A percentile compares a stretch with the other conserved stretches of the same genome.
These are phyloP conservation scores for Polyergus mexicanus DNA, from an alignment of 1,140 invertebrate genomes.

Conservation along the genomic window DNA sequence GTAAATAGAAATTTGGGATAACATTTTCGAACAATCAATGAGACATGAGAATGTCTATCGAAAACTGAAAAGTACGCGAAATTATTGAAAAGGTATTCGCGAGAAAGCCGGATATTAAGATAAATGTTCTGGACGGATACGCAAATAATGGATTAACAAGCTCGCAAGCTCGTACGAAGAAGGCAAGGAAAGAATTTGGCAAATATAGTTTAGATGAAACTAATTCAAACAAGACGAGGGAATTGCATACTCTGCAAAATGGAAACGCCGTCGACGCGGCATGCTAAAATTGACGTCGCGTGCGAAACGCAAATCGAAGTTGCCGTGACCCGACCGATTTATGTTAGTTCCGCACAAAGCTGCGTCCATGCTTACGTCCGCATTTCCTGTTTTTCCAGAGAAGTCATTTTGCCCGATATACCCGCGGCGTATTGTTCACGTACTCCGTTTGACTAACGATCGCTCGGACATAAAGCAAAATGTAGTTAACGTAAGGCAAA, in stretches of 20 bases:
- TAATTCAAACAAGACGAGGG: not conserved
- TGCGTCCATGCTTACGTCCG: not conserved
- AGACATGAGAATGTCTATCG: no score
- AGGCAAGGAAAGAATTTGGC: not conserved
- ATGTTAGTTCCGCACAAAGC: constrained; percentile 7
- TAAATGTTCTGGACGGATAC: not conserved
- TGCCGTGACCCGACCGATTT: not conserved
- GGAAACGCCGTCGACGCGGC: not conserved
- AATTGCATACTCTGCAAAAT: constrained; percentile 4
- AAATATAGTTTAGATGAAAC: constrained; percentile 37
- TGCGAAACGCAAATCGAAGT: not conserved
- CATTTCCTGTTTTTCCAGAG: constrained; percentile 3
- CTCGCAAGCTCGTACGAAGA: not conserved
- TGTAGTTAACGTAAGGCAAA: not conserved
- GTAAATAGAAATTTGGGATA: not conserved
- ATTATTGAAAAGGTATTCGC: not conserved
- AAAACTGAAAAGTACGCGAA: not conserved
- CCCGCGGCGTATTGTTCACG: not conserved
- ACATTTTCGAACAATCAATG: not conserved
- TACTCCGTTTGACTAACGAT: not conserved
- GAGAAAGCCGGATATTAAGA: not conserved
- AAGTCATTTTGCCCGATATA: not conserved
- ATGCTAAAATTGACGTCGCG: not conserved
- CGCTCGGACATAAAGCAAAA: not conserved
- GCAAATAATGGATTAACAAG: constrained; percentile 12